These are phyloP conservation scores for Lymantria dispar DNA, from an alignment of 2,888 invertebrate genomes.

Conservation along the genomic window DNA sequence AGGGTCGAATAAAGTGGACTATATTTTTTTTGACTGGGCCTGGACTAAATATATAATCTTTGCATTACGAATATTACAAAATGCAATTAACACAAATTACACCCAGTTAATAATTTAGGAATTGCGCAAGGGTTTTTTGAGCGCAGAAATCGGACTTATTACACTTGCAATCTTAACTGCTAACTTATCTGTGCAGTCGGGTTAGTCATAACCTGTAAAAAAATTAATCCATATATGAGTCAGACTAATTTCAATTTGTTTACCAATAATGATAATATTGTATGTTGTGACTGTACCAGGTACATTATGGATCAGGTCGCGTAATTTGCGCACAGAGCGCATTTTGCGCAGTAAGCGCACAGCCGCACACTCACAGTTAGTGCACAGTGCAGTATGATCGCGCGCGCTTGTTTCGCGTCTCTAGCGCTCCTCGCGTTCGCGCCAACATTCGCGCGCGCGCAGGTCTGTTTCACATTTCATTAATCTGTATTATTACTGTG, in stretches of 20 bases:
- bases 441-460: constrained; percentile 32
- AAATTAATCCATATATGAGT: not conserved
- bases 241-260: not conserved
- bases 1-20: too few species aligned
- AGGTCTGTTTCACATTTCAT: constrained; percentile 38
- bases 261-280: not conserved
- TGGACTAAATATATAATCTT: too few species aligned
- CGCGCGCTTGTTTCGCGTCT: constrained; percentile 42
- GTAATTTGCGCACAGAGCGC: constrained; percentile 15
- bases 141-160: too few species aligned
- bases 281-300: constrained; percentile 4
- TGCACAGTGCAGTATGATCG: constrained; percentile 51
- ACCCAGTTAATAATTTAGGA: too few species aligned
- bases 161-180: too few species aligned
- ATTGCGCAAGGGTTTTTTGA: too few species aligned
- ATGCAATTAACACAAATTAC: too few species aligned
- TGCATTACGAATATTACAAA: too few species aligned
- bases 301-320: constrained; percentile 14
- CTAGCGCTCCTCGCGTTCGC: constrained; percentile 35
- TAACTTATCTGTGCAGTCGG: not conserved
- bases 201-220: not conserved
- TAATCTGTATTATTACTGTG: not conserved
- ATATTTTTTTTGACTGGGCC: too few species aligned
- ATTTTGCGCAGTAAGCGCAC: constrained; percentile 41
- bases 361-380: constrained; percentile 41